phyloP scores from a whole-genome alignment of 2,888 invertebrate species.

The Neoascia interrupta region DNA sequence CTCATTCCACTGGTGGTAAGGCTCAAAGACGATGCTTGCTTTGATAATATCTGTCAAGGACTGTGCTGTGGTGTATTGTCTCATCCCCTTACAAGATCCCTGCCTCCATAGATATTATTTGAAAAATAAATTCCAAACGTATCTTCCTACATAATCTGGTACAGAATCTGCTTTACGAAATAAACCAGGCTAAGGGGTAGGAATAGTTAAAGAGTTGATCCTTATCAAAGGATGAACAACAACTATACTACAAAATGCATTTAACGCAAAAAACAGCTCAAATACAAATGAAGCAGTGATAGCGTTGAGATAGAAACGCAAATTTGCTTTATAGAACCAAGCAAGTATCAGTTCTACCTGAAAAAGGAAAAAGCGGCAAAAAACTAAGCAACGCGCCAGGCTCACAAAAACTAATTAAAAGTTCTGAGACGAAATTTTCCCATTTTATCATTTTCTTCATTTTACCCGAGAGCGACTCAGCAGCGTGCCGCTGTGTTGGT shows the following conservation, averaged over 20 bases:
- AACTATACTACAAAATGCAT: slow-evolving; percentile 31
- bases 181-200: not conserved
- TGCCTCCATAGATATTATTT: slow-evolving; percentile 22
- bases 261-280: slow-evolving; percentile 29
- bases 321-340: not conserved
- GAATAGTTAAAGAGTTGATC: slow-evolving; percentile 32
- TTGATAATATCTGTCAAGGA: slow-evolving; percentile 30
- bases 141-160: slow-evolving; percentile 27
- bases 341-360: slow-evolving; percentile 31
- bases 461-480: slow-evolving; percentile 39
- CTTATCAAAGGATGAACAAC: slow-evolving; percentile 29
- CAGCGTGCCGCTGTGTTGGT: not conserved
- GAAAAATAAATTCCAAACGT: slow-evolving; percentile 34
- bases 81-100: slow-evolving; percentile 8
- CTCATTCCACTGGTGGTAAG: not conserved
- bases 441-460: slow-evolving; percentile 66
- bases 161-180: slow-evolving; percentile 30
- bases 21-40: not conserved
- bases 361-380: slow-evolving; percentile 43
- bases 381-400: slow-evolving; percentile 61
- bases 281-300: slow-evolving; percentile 12
- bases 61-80: not conserved
- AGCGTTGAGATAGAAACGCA: slow-evolving; percentile 15
- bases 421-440: slow-evolving; percentile 78
- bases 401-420: slow-evolving; percentile 79